Evolutionary conservation across 2,888 invertebrate genomes (phyloP).

Genomic region (Calliphora vomitoria): DNA sequence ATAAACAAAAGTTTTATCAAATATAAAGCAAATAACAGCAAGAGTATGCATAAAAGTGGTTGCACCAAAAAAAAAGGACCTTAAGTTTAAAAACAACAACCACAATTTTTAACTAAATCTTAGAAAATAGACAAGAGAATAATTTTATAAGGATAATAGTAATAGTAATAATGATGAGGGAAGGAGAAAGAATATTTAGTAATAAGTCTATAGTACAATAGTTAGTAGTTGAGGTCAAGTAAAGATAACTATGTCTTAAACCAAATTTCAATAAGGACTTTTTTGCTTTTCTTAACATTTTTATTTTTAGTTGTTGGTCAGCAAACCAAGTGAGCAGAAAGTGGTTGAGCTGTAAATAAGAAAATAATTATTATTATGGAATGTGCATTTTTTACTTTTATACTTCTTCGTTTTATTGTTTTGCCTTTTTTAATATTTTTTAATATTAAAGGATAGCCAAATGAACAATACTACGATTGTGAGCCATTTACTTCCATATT

Average conservation of each 20-base stretch:
- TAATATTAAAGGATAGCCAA: too few species aligned
- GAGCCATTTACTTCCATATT: too few species aligned
- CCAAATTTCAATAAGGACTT: constrained; percentile 30
- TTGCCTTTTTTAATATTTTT: too few species aligned
- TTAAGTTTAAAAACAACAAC: constrained; percentile 47
- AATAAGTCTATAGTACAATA: background rate
- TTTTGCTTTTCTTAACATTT: background rate
- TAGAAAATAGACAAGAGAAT: constrained; percentile 23
- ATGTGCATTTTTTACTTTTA: background rate
- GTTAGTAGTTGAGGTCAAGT: constrained; percentile 59
- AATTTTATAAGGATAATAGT: constrained; percentile 15
- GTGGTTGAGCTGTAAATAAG: constrained; percentile 39
- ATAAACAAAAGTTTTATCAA: constrained; percentile 43
- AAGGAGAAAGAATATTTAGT: too few species aligned
- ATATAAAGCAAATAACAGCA: background rate
- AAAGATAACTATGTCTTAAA: constrained; percentile 39
- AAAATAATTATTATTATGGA: constrained; percentile 5
- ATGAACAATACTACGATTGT: too few species aligned
- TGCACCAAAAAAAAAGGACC: constrained; percentile 14
- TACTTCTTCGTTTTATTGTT: background rate
- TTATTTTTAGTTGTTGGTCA: constrained; percentile 28
- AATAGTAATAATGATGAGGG: background rate
- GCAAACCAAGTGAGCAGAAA: background rate
- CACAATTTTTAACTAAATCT: constrained; percentile 48
- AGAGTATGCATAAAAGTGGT: background rate